These are phyloP conservation scores for Argyrosomus regius DNA, from an alignment of 2,797 vertebrate genomes.

Conservation along the genomic window DNA sequence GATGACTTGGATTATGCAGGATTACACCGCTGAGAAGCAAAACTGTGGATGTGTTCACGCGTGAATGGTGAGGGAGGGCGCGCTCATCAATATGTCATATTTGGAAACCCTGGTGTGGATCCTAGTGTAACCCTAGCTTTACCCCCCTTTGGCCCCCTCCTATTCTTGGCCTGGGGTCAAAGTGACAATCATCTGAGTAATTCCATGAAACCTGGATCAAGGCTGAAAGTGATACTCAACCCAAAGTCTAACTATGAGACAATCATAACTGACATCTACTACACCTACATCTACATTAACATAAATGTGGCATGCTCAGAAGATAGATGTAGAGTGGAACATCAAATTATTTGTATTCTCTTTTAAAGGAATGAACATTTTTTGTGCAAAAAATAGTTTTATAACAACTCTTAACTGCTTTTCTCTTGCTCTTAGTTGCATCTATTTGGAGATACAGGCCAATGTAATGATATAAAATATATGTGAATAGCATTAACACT, in stretches of 20 bases:
- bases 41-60: constrained; percentile 31
- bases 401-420: neutral
- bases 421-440: neutral
- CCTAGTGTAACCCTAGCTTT: constrained; percentile 68
- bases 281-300: no score
- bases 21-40: constrained; percentile 35
- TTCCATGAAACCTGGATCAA: constrained; percentile 55
- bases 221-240: constrained; percentile 50
- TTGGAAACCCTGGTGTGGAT: constrained; percentile 52
- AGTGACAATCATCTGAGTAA: constrained; percentile 54
- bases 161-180: constrained; percentile 63
- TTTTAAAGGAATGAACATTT: neutral
- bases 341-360: neutral
- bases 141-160: constrained; percentile 59
- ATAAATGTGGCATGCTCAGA: neutral
- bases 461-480: neutral
- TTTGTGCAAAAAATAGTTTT: neutral
- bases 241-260: constrained; percentile 9
- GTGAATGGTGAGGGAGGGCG: constrained; percentile 29
- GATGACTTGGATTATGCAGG: constrained; percentile 31
- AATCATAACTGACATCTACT: neutral
- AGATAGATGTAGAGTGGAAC: neutral
- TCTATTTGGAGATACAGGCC: no score
- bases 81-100: constrained; percentile 72
- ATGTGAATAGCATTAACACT: neutral